These are phyloP conservation scores for Salmo trutta DNA, from an alignment of 2,797 vertebrate genomes.

Conservation along the genomic window DNA sequence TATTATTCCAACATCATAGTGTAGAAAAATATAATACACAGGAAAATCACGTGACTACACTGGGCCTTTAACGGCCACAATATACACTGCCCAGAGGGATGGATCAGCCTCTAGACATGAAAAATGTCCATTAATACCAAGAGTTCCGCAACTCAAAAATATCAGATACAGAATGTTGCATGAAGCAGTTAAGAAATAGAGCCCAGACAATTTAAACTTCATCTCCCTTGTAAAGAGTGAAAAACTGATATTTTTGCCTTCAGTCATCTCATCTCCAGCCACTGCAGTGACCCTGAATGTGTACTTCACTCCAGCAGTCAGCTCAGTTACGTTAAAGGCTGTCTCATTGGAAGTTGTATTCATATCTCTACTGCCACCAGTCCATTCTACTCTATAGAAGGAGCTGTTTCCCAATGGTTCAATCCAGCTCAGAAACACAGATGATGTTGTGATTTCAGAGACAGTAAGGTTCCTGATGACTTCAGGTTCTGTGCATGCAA, in stretches of 20 bases:
- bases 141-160: too few species aligned
- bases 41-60: too few species aligned
- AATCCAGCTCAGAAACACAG: too few species aligned
- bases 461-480: too few species aligned
- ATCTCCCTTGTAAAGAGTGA: conserved; percentile 23
- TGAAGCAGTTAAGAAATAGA: neutral
- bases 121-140: too few species aligned
- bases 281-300: conserved; percentile 2
- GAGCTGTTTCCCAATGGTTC: too few species aligned
- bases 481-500: conserved; percentile 43
- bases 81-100: neutral
- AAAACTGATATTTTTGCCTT: neutral
- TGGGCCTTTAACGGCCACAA: too few species aligned
- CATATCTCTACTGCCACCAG: neutral
- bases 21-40: too few species aligned
- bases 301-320: conserved; percentile 3
- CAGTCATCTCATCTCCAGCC: conserved; percentile 22
- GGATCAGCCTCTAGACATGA: neutral
- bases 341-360: neutral
- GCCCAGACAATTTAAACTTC: neutral
- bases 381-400: conserved; percentile 11
- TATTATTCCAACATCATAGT: too few species aligned
- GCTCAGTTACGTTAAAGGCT: too few species aligned
- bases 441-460: too few species aligned
- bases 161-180: neutral